Conservation (phyloP, 2,113 vertebrate species). For the Apaloderma vittatum region DNA sequence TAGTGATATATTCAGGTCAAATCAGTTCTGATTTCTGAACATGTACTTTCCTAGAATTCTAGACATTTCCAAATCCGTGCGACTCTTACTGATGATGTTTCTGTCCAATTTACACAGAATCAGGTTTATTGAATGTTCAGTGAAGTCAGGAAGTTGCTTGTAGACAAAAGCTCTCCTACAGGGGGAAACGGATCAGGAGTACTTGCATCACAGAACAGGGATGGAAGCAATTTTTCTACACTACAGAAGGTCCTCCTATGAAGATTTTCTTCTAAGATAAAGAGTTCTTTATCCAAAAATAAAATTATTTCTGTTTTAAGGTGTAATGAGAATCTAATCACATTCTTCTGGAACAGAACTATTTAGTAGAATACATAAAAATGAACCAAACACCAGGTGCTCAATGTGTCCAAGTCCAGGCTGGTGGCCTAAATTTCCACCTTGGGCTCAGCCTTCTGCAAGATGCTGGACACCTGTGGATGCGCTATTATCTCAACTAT, state of each 20-base stretch:
- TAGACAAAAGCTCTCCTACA: background rate
- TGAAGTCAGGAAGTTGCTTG: background rate
- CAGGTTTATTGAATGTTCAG: background rate
- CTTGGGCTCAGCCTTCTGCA: background rate
- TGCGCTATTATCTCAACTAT: background rate
- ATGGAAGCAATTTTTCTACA: background rate
- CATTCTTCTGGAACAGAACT: background rate
- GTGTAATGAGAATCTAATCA: background rate
- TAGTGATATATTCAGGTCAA: conserved; percentile 17
- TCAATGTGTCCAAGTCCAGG: fast-evolving
- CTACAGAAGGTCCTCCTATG: background rate
- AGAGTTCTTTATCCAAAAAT: background rate
- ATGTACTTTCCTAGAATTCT: background rate
- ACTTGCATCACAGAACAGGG: background rate
- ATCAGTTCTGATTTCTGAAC: background rate
- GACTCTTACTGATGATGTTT: background rate
- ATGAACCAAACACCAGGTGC: background rate
- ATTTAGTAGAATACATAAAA: background rate
- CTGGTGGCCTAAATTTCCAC: background rate
- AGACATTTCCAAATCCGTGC: background rate
- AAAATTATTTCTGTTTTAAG: background rate
- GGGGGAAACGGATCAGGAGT: background rate
- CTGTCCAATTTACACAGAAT: background rate
- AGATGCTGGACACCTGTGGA: background rate
- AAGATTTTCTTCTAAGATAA: background rate